These are phyloP conservation scores for Cataglyphis albicans DNA, from an alignment of 2,888 invertebrate species.

Conservation along the genomic window DNA sequence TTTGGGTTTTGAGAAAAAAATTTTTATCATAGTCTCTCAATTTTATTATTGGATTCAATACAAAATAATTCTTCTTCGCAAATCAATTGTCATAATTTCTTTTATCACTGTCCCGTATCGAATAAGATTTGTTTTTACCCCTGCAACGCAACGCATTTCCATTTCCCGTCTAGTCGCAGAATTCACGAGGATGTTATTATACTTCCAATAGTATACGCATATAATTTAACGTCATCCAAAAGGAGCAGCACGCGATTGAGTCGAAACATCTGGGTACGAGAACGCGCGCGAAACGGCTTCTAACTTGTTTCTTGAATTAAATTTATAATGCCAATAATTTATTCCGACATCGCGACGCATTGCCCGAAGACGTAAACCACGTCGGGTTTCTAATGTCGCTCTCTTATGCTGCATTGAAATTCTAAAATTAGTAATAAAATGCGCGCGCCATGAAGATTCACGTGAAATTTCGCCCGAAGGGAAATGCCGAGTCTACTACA, in stretches of 20 bases:
- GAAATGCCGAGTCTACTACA: background rate
- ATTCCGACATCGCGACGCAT: slow-evolving; percentile 24
- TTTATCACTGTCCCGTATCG: background rate
- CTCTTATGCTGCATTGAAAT: slow-evolving; percentile 30
- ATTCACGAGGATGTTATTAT: slow-evolving; percentile 20
- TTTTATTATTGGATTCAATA: background rate
- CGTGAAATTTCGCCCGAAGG: background rate
- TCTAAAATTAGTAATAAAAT: slow-evolving; percentile 43
- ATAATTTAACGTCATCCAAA: slow-evolving; percentile 34
- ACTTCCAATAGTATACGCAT: background rate
- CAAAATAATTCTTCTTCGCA: background rate
- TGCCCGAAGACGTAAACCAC: slow-evolving; percentile 4
- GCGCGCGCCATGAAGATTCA: too few species aligned
- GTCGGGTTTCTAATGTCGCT: slow-evolving; percentile 32
- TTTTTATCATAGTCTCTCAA: background rate
- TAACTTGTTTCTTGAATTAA: slow-evolving; percentile 39
- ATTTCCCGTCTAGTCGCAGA: background rate
- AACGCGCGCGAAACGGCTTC: background rate
- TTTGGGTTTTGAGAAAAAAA: background rate
- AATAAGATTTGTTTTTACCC: background rate
- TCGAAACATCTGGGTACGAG: background rate
- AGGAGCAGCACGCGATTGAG: slow-evolving; percentile 10
- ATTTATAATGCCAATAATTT: slow-evolving; percentile 47
- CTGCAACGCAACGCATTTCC: background rate
- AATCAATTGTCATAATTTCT: background rate